Conservation (phyloP, 2,888 invertebrate genomes). For the Drosophila histrio region DNA sequence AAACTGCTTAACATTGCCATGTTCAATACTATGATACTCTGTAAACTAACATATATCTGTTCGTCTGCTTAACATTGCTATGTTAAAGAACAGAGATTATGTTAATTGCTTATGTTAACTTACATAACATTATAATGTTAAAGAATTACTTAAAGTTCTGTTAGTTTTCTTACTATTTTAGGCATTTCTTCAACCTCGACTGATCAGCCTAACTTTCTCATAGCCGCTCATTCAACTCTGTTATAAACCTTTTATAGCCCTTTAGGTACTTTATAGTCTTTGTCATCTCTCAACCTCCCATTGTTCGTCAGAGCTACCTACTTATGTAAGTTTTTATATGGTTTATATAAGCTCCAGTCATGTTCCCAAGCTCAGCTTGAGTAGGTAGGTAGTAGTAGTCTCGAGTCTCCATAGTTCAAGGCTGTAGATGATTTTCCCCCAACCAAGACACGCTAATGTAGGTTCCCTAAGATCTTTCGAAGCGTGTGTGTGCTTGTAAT, state of each 20-base stretch:
- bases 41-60: neutral
- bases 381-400: constrained; percentile 17
- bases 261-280: neutral
- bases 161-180: neutral
- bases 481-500: constrained; percentile 28
- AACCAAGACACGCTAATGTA: neutral
- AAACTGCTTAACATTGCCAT: neutral
- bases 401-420: constrained; percentile 47
- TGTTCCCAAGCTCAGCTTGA: constrained; percentile 49
- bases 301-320: constrained; percentile 18
- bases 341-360: constrained; percentile 35
- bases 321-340: constrained; percentile 25
- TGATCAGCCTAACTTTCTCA: neutral
- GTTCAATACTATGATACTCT: too few relatives aligned
- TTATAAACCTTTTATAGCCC: neutral
- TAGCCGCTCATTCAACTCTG: neutral
- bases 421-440: constrained; percentile 20
- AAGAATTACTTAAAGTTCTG: neutral
- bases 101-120: neutral
- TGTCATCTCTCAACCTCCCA: constrained; percentile 9
- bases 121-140: neutral
- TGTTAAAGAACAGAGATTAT: neutral
- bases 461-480: neutral
- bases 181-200: neutral
- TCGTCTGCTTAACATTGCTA: too few relatives aligned